These are phyloP conservation scores for Anthophora plumipes DNA, from an alignment of 2,888 invertebrate species.

Conservation along the genomic window DNA sequence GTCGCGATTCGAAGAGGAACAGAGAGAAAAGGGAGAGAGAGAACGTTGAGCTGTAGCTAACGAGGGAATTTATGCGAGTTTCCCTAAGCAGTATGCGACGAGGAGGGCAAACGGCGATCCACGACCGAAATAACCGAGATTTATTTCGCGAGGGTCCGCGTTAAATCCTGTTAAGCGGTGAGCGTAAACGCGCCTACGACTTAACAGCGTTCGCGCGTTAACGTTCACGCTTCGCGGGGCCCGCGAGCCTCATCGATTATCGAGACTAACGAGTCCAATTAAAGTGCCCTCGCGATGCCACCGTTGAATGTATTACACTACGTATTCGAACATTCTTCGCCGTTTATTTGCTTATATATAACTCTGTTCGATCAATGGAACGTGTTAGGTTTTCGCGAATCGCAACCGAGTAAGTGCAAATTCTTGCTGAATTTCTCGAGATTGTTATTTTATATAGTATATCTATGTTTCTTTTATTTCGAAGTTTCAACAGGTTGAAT, in stretches of 20 bases:
- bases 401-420: too few relatives aligned
- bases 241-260: slow-evolving; percentile 35
- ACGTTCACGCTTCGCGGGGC: slow-evolving; percentile 11
- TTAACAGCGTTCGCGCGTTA: slow-evolving; percentile 55
- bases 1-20: neutral
- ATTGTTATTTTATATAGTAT: too few relatives aligned
- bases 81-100: slow-evolving; percentile 45
- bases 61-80: slow-evolving; percentile 64
- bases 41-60: slow-evolving; percentile 30
- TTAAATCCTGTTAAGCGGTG: slow-evolving; percentile 74
- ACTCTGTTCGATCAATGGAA: too few relatives aligned
- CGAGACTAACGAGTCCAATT: slow-evolving; percentile 45
- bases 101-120: slow-evolving; percentile 44
- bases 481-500: too few relatives aligned
- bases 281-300: slow-evolving; percentile 19
- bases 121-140: slow-evolving; percentile 78
- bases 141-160: slow-evolving; percentile 75
- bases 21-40: neutral
- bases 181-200: slow-evolving; percentile 45
- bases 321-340: neutral
- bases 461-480: too few relatives aligned
- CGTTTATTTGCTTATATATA: too few relatives aligned
- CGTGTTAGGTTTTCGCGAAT: too few relatives aligned
- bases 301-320: neutral
- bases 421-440: too few relatives aligned